Conservation (phyloP, 2,113 vertebrate genomes). For the Regulus satrapa region DNA sequence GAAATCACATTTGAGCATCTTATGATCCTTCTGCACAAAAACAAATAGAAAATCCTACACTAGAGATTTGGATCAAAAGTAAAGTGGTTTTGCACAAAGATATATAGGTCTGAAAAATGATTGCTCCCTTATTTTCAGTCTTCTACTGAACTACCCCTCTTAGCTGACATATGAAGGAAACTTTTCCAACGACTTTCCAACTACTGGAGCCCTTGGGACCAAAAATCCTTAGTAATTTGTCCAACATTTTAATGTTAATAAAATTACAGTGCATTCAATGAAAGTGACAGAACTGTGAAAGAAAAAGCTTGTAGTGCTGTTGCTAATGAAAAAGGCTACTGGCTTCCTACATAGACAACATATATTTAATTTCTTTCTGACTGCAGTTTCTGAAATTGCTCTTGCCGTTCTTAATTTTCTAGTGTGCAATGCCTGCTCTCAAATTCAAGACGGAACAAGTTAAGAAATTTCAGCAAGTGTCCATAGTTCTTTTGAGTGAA, state of each 20-base stretch:
- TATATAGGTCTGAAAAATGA: not conserved
- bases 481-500: not conserved
- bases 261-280: not conserved
- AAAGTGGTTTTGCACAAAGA: not conserved
- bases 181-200: not conserved
- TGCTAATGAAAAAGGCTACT: not conserved
- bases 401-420: not conserved
- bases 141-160: not conserved
- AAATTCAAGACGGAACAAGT: not conserved
- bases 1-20: conserved; percentile 39
- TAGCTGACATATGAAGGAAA: not conserved
- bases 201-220: not conserved
- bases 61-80: conserved; percentile 8
- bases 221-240: not conserved
- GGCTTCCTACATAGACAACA: not conserved
- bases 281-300: not conserved
- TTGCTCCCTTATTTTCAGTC: not conserved
- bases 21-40: conserved; percentile 1
- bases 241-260: not conserved
- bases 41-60: not conserved
- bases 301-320: not conserved
- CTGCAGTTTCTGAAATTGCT: not conserved
- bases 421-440: not conserved
- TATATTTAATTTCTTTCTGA: not conserved
- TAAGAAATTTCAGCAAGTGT: not conserved